Base-by-base conservation (phyloP, 1,140 invertebrate genomes). In the Periplaneta americana region DNA sequence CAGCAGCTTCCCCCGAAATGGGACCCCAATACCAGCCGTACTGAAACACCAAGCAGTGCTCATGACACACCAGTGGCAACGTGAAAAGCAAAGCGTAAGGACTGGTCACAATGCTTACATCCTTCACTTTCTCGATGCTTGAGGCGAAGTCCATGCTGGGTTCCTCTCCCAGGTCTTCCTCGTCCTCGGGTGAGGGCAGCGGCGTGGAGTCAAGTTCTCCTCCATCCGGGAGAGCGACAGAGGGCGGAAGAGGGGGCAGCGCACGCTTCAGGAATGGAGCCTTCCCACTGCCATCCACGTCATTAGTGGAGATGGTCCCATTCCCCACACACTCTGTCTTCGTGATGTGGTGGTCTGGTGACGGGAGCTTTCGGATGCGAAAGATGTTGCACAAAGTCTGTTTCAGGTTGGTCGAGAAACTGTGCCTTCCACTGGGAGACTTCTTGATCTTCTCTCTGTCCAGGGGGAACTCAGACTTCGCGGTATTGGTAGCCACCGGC, bases 21-120 rank as follows among this genome's bases (percentile, higher is more conserved):
- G 98, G 97, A 84, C 98, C 98, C 98, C 98, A 99, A 88, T 99
- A 99, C 98, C 98, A 99, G 74, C 96, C 97, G 89, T 96, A 97
- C 97, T 98, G 86, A 83, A 92, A 85, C 80, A 84, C 85, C 81
- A 84, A 84, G 74, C 84, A 84, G 18, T 15, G 83, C 36, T 74
- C n/a, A 79, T 79, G 66, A 79, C 74, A 80, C 1, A n/a, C 33
- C 0, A 32, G 48, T 66, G 48, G n/a, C 11, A 66, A 66, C 8
- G 1, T 66, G n/a, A 66, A 66, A 11, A 34, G 15, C 32, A 75
- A 33, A 75, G 17, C 31, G 48, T 48, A 48, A 48, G 17, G 39
- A 48, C 39, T 18, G 10, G 32, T 22, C 22, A 76, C 15, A 66
- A 66, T 11, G 93, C 95, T 91, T 90, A 97, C 96, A 90, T 97